A percentile compares a stretch with the other conserved stretches of the same genome.
phyloP scores from a whole-genome alignment of 1,140 invertebrate species.

The Drosophila orosa region DNA sequence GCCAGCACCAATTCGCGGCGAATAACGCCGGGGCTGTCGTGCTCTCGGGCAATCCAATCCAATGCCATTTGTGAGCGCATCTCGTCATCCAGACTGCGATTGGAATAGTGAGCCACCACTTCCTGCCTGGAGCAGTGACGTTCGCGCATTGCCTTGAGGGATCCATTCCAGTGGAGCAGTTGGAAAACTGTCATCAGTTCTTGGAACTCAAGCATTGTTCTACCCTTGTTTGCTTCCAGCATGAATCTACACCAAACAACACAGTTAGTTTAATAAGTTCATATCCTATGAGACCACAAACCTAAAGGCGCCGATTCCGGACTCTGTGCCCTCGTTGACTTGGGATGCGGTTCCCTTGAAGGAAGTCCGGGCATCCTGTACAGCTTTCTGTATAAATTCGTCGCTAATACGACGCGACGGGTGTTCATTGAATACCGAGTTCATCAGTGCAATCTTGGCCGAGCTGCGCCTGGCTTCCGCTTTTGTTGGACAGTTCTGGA shows the following conservation, averaged over 20 bases:
- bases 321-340: conserved; percentile 91
- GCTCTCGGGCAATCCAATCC: conserved; percentile 96
- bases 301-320: conserved; percentile 96
- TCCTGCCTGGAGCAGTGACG: conserved; percentile 97
- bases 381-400: conserved; percentile 97
- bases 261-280: not conserved
- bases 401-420: conserved; percentile 96
- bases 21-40: conserved; percentile 92
- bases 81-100: conserved; percentile 95
- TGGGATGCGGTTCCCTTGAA: conserved; percentile 86
- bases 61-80: conserved; percentile 98
- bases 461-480: conserved; percentile 96
- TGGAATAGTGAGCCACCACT: conserved; percentile 97
- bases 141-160: conserved; percentile 95
- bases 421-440: conserved; percentile 98
- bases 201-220: conserved; percentile 98
- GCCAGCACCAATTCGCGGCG: conserved; percentile 92
- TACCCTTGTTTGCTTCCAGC: conserved; percentile 95
- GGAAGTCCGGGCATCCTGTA: conserved; percentile 92
- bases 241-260: conserved; percentile 88
- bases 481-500: conserved; percentile 95
- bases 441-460: conserved; percentile 98
- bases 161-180: conserved; percentile 97
- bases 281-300: no score
- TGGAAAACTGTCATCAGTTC: conserved; percentile 99